phyloP scores from a whole-genome alignment of 1,140 invertebrate species.

The Cydia strobilella region DNA sequence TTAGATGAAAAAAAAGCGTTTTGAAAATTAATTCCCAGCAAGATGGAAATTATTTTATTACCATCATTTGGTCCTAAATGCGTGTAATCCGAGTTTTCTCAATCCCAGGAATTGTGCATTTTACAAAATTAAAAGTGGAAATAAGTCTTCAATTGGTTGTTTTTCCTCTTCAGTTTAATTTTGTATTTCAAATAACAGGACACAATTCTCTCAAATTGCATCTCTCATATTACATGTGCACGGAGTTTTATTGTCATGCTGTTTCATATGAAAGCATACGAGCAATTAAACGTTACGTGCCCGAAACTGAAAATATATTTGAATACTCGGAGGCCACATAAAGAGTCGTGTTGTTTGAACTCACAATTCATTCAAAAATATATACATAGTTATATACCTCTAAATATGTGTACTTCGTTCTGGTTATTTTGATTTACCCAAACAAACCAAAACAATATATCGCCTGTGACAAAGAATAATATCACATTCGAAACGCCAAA shows the following conservation, averaged over 20 bases:
- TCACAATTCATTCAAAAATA: no score
- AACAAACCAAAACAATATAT: no score
- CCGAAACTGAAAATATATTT: neutral
- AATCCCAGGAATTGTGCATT: no score
- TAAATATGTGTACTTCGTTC: no score
- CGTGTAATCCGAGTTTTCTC: no score
- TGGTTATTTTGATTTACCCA: no score
- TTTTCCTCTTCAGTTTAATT: neutral
- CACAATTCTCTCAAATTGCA: neutral
- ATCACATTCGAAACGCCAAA: no score
- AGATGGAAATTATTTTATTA: no score
- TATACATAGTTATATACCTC: no score
- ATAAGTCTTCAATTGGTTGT: slow-evolving; percentile 39
- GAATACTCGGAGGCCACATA: neutral
- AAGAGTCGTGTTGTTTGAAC: neutral
- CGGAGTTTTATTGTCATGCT: neutral
- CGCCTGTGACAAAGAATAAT: no score
- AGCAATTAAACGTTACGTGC: neutral
- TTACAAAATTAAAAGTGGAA: slow-evolving; percentile 42
- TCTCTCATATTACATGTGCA: neutral
- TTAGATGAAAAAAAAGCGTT: slow-evolving; percentile 26
- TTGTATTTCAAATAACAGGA: neutral
- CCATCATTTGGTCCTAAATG: no score
- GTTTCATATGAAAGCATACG: neutral
- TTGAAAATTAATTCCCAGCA: no score